Evolutionary conservation across 1,140 invertebrate genomes (phyloP).

Genomic region (Chionoecetes opilio): DNA sequence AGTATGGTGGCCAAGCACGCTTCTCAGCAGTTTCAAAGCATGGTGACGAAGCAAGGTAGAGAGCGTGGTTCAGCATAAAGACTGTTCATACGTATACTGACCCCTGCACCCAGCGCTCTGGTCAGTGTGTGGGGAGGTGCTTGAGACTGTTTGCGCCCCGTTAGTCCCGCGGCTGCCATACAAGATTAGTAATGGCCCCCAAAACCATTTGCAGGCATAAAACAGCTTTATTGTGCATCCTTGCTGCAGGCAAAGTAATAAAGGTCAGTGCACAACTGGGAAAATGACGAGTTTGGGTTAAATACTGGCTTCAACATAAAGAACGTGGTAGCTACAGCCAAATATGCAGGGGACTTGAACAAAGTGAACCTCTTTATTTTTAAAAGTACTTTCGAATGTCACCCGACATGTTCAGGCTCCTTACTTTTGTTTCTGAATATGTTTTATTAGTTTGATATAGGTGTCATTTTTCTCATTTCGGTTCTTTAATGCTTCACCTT

Average conservation of each 20-base stretch:
- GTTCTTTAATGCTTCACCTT: no score
- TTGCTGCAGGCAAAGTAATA: slow-evolving; percentile 20
- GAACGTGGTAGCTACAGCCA: slow-evolving; percentile 83
- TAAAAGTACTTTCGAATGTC: slow-evolving; percentile 81
- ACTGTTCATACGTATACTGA: not conserved
- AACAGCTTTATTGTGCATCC: slow-evolving; percentile 14
- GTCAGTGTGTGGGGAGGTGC: no score
- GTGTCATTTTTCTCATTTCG: no score
- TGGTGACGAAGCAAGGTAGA: not conserved
- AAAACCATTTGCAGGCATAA: not conserved
- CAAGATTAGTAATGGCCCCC: not conserved
- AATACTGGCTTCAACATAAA: not conserved
- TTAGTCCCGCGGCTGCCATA: not conserved
- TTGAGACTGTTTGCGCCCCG: not conserved
- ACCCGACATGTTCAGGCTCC: slow-evolving; percentile 41
- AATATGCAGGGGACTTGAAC: slow-evolving; percentile 84
- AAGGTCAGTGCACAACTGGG: not conserved
- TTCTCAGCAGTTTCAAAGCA: not conserved
- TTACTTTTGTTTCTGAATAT: no score
- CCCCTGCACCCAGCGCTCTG: not conserved
- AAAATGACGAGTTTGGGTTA: slow-evolving; percentile 35
- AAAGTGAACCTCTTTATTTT: slow-evolving; percentile 84
- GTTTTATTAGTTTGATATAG: no score
- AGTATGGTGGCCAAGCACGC: not conserved
- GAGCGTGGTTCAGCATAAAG: not conserved